Evolutionary conservation across 2,888 invertebrate genomes (phyloP).

Genomic region (Siphlonurus alternatus): DNA sequence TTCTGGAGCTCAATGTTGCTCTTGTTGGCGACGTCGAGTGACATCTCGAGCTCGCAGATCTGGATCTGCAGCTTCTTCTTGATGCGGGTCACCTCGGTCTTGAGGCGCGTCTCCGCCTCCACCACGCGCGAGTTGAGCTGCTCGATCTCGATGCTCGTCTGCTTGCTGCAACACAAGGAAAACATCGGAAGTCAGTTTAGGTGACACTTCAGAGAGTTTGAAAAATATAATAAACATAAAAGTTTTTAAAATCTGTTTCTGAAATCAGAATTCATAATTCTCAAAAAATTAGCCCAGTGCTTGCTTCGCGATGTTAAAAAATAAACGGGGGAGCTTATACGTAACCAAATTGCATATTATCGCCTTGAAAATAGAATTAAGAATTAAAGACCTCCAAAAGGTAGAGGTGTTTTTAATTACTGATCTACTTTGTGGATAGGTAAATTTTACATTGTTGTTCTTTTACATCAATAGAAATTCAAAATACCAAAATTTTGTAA

Average conservation of each 20-base stretch:
- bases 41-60: slow-evolving; percentile 92
- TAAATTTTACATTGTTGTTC: too few species aligned
- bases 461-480: too few species aligned
- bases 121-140: slow-evolving; percentile 87
- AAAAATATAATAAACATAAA: slow-evolving; percentile 1
- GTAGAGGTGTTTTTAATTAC: too few species aligned
- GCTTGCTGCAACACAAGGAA: slow-evolving; percentile 51
- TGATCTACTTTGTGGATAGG: too few species aligned
- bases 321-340: too few species aligned
- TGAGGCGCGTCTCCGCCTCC: slow-evolving; percentile 89
- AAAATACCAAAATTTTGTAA: too few species aligned
- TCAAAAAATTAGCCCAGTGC: background rate
- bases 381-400: too few species aligned
- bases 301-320: slow-evolving; percentile 1
- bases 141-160: slow-evolving; percentile 95
- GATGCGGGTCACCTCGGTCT: slow-evolving; percentile 89
- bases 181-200: too few species aligned
- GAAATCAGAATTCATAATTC: background rate
- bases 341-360: too few species aligned
- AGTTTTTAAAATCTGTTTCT: slow-evolving; percentile 1
- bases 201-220: too few species aligned
- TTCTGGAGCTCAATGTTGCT: slow-evolving; percentile 94
- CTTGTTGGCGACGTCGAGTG: slow-evolving; percentile 95
- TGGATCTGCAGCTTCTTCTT: slow-evolving; percentile 99
- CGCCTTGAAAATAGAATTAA: too few species aligned